Evolutionary conservation across 2,888 invertebrate genomes (phyloP), one percentile per base, ranked within the genome.

Genomic region (Omphaloscelis lunosa): DNA sequence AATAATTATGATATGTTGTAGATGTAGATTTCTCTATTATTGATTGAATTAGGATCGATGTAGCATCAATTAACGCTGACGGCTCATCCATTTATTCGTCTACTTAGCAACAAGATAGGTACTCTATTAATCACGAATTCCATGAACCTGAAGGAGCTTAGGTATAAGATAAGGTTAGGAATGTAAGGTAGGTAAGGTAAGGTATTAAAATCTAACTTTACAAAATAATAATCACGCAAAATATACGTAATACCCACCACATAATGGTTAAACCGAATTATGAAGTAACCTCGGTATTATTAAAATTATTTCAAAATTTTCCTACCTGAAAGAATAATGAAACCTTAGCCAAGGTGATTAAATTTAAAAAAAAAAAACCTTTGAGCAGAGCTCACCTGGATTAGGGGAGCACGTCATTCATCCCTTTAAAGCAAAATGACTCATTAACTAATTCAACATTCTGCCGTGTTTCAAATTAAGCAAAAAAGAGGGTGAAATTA

Each of bases 361-460:
- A 79, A 61, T 59, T n/a, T n/a, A n/a, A n/a, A 20, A 23, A 45
- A 77, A 2, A 71, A 67, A 67, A 41, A 41, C 9, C 41, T 66
- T 61, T n/a, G 17, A 34, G 23, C 17, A n/a, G 15, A 63, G n/a
- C 45, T 34, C 34, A 59, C 51, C 72, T 51, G 72, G 62, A 72
- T 77, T 65, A 77, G n/a, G 77, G 71, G 67, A 27, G 51, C 58
- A 61, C 68, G 58, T 63, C 20, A 73, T 78, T 72, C 41, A 74
- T 59, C 58, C 48, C 27, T 68, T 71, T 23, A 71, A 76, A 76
- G 27, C 67, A 74, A 72, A 29, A 76, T 70, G 39, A 45, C 66
- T 63, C 82, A 61, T 80, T 74, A 80, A 75, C 66, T 58, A 51
- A 67, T 85, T 83, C 66, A 83, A 78, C 77, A 79, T 80, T 77